Evolutionary conservation across 2,113 vertebrate species (phyloP).

Genomic region (Brachirus orientalis): DNA sequence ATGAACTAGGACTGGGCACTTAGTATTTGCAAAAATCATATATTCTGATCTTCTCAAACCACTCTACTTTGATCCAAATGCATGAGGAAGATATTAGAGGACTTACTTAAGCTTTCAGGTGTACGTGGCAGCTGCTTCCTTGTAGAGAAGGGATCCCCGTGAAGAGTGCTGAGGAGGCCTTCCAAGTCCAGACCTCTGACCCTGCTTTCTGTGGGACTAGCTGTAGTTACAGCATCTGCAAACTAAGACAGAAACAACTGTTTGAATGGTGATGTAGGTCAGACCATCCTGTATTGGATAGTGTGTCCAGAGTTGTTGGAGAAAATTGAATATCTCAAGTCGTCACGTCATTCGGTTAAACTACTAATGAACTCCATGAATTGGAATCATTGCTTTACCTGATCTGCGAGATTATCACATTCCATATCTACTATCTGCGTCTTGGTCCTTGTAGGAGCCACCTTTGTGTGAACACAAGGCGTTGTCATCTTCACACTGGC

Average conservation of each 20-base stretch:
- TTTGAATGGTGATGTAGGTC: too few species aligned
- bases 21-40: too few species aligned
- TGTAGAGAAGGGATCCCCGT: constrained; percentile 84
- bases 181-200: constrained; percentile 77
- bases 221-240: constrained; percentile 78
- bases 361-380: background rate
- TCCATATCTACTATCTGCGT: constrained; percentile 67
- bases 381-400: constrained; percentile 50
- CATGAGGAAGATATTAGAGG: too few species aligned
- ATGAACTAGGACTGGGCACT: too few species aligned
- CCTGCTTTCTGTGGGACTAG: constrained; percentile 56
- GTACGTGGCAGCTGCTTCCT: constrained; percentile 87
- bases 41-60: too few species aligned
- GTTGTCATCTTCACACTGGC: constrained; percentile 25
- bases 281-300: too few species aligned
- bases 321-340: background rate
- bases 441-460: constrained; percentile 29
- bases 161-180: constrained; percentile 75
- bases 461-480: background rate
- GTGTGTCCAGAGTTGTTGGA: too few species aligned
- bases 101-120: constrained; percentile 91
- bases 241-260: constrained; percentile 75
- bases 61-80: too few species aligned
- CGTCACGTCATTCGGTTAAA: background rate
- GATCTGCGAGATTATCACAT: constrained; percentile 74